Evolutionary conservation across 2,797 vertebrate genomes (phyloP).

Genomic region (Gymnoscopelus microlampas): DNA sequence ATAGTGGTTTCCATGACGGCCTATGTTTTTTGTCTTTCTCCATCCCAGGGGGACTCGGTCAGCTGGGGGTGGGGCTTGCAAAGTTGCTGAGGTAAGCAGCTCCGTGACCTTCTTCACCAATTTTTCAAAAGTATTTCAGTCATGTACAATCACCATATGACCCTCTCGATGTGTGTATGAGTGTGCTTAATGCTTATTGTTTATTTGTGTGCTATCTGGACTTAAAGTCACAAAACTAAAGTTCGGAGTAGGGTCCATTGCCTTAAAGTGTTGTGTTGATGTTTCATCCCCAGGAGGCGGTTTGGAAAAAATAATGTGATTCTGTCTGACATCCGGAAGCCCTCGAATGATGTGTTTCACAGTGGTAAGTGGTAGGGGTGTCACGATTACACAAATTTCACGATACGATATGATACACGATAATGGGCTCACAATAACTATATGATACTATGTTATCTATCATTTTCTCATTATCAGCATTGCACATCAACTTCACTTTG

Average conservation of each 20-base stretch:
- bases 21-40: background rate
- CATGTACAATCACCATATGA: no score
- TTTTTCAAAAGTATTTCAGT: no score
- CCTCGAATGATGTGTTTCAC: constrained; percentile 88
- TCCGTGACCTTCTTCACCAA: background rate
- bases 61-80: constrained; percentile 95
- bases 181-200: no score
- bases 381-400: background rate
- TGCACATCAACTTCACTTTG: no score
- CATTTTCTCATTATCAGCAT: no score
- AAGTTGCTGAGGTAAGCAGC: constrained; percentile 89
- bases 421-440: no score
- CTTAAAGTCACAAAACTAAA: background rate
- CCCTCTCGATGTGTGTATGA: no score
- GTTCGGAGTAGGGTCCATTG: no score
- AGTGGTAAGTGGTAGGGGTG: constrained; percentile 84
- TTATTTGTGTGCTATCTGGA: no score
- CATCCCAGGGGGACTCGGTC: constrained; percentile 90
- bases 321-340: constrained; percentile 95
- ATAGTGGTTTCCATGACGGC: background rate
- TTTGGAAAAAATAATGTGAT: constrained; percentile 97
- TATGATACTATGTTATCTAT: no score
- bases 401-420: background rate
- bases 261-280: background rate
- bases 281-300: constrained; percentile 79